Evolutionary conservation across 2,888 invertebrate species (phyloP).

Genomic region (Lymantria dispar): DNA sequence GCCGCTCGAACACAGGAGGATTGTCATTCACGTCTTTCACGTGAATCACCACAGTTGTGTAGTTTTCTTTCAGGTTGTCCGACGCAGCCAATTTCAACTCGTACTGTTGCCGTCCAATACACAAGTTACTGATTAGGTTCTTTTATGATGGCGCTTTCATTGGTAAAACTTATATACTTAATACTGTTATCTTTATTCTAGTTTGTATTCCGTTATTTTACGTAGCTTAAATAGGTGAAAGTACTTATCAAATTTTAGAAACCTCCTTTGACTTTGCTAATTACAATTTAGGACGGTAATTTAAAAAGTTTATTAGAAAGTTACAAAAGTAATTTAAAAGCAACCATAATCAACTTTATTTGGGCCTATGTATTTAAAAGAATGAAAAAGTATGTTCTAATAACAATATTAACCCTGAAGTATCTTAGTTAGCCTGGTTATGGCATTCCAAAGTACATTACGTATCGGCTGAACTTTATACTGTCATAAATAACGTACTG

Average conservation of each 20-base stretch:
- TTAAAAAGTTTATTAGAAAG: constrained; percentile 46
- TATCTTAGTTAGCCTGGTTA: constrained; percentile 11
- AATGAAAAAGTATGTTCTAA: constrained; percentile 31
- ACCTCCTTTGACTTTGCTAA: constrained; percentile 46
- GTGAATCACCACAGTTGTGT: constrained; percentile 97
- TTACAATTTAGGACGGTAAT: constrained; percentile 53
- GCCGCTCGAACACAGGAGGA: constrained; percentile 97
- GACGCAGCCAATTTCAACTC: constrained; percentile 97
- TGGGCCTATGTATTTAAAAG: constrained; percentile 38
- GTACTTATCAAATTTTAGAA: constrained; percentile 26
- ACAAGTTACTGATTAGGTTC: constrained; percentile 16
- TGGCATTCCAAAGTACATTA: constrained; percentile 16
- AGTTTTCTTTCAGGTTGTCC: constrained; percentile 98
- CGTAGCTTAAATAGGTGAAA: neutral
- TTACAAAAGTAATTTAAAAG: constrained; percentile 42
- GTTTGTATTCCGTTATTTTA: too few species aligned
- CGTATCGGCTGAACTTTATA: constrained; percentile 2
- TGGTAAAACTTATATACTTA: neutral
- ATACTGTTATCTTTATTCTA: neutral
- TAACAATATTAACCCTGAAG: constrained; percentile 19
- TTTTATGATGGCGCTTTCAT: neutral
- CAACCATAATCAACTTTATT: constrained; percentile 51
- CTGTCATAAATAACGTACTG: constrained; percentile 9
- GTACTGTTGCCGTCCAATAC: constrained; percentile 84
- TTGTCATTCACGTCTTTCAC: constrained; percentile 99